Evolutionary conservation across 2,113 vertebrate species (phyloP).

Genomic region (Rhinoptilus africanus): DNA sequence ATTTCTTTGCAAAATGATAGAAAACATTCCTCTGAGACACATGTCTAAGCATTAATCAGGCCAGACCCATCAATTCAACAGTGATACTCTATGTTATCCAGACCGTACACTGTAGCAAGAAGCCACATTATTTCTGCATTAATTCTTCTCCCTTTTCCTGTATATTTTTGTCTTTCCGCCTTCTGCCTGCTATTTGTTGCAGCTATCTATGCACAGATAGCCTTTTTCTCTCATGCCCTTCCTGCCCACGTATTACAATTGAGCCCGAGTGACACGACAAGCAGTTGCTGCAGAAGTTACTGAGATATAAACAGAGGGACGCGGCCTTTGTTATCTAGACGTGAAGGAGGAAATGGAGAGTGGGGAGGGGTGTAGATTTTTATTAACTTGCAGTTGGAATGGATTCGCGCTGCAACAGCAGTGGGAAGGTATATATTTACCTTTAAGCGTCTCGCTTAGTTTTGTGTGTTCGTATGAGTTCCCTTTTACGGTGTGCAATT

Average conservation of each 20-base stretch:
- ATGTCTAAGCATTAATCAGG: background rate
- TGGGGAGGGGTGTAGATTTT: background rate
- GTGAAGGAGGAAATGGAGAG: constrained; percentile 15
- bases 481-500: background rate
- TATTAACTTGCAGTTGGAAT: constrained; percentile 12
- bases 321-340: background rate
- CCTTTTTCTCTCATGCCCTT: background rate
- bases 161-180: background rate
- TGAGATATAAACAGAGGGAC: background rate
- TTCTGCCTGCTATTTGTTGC: background rate
- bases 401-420: background rate
- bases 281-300: background rate
- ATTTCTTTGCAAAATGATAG: background rate
- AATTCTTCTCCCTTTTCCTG: background rate
- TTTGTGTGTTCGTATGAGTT: background rate
- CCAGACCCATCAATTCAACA: background rate
- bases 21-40: background rate
- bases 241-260: background rate
- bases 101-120: background rate
- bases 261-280: background rate
- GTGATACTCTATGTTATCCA: background rate
- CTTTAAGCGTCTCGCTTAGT: background rate
- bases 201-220: background rate
- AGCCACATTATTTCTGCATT: background rate
- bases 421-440: background rate